Conservation (phyloP, 1,140 invertebrate genomes). For the Aphis gossypii region DNA sequence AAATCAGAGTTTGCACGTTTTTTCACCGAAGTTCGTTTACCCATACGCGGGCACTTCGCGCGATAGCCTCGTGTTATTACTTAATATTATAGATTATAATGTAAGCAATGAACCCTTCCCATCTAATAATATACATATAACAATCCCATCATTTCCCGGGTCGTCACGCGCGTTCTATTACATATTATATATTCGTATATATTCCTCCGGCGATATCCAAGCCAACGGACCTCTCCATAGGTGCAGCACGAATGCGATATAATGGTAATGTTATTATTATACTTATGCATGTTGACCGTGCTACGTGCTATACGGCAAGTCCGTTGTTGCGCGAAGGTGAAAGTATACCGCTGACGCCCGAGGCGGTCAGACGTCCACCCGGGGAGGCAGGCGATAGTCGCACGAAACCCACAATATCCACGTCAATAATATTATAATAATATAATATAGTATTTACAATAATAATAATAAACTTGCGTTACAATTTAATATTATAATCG, state of each 20-base stretch:
- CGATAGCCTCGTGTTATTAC: background rate
- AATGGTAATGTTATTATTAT: background rate
- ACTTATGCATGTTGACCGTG: background rate
- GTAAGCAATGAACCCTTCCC: background rate
- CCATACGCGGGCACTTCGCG: background rate
- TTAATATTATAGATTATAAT: background rate
- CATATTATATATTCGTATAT: background rate
- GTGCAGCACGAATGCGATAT: background rate
- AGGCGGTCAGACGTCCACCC: background rate
- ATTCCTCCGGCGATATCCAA: background rate
- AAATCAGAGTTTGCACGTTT: background rate
- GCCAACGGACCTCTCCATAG: background rate
- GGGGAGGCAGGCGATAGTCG: background rate
- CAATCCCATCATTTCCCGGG: background rate
- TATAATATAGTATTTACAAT: background rate
- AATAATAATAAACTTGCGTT: background rate
- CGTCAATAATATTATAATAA: background rate
- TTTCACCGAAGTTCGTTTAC: background rate
- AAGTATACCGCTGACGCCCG: background rate
- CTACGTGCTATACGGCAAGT: background rate
- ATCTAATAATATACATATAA: background rate
- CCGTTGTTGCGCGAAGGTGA: background rate
- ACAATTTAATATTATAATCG: background rate
- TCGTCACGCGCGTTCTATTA: background rate
- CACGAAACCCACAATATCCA: constrained; percentile 5